Evolutionary conservation across 2,888 invertebrate genomes (phyloP), one percentile per base, ranked within the genome.

Genomic region (Cynaeus angustus): DNA sequence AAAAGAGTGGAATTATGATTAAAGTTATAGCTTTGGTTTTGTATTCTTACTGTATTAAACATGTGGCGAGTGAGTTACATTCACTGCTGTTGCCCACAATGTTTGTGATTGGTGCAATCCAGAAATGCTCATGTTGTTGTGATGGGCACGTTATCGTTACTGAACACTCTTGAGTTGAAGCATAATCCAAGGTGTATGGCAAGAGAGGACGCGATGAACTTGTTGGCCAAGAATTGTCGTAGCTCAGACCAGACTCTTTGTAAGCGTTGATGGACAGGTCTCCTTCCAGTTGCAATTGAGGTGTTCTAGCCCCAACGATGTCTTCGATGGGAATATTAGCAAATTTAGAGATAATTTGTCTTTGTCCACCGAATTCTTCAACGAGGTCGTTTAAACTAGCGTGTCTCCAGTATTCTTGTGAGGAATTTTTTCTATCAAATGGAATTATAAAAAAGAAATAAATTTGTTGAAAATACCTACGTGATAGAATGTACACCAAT

Each of bases 111-210:
- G 93, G 93, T 0, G 89, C 78, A 0, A 90, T 88, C 92, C 92
- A 93, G 45, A 88, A 81, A 0, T 89, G 90, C 8, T 89, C 88
- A 75, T 88, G 86, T 0, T 88, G 84, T 0, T 88, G 86, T 0
- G 81, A 84, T 0, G 91, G 91, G 78, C 91, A 92, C 0, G 87
- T 86, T 0, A 84, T 85, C 6, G 88, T 85, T 5, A 83, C 77
- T 12, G 70, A 58, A 67, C 91, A 91, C 66, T 89, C 88, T 80
- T 91, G 89, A 12, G 73, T 86, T 0, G 88, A 86, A 0, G 81
- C 80, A 73, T 88, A 90, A 78, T 93, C 89, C 65, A 92, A 80
- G 0, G 92, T 92, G 81, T 92, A 93, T 0, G 93, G 93, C 89
- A 90, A 92, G 0, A 90, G 79, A 10, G 87, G 88, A 28, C 87